Evolutionary conservation across 2,888 invertebrate species (phyloP), one percentile per base, ranked within the genome.

Genomic region (Limnephilus lunatus): DNA sequence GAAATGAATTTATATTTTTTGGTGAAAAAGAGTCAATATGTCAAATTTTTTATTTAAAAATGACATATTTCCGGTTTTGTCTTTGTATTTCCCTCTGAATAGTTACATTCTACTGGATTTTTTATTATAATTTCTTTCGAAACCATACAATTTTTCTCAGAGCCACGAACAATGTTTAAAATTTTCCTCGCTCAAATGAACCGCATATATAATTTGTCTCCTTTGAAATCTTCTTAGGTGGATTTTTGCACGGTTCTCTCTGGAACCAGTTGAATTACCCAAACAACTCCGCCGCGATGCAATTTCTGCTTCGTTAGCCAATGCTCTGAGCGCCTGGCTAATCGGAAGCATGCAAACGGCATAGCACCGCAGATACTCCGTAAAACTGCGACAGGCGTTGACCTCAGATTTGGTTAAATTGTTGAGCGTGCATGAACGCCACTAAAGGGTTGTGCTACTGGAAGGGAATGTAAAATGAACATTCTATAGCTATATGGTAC

Each of bases 251-350:
- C 19, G 68, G 19, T 44, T 44, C 68, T 68, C 48, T 48, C 68
- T 25, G 68, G 68, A 25, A 68, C 68, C 68, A 68, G 68, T 44
- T 88, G 53, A 32, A 91, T 91, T 91, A 91, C 86, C 91, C 85
- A 39, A 85, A 85, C 68, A 86, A 86, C 80, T 35, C 53, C 48
- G 86, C 87, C 91, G 86, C 91, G 86, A 87, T 91, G 91, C 91
- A 91, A 91, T 91, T 91, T 91, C 88, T 88, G 91, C 88, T 91
- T 91, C 91, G 91, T 91, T 91, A 91, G 88, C 48, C 48, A 81
- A 82, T 82, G 31, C 32, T 82, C 19, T 32, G 31, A 32, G 82
- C 82, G 82, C 82, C 82, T 82, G 82, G 82, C 32, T 82, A 32
- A 82, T 32, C 82, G 82, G 32, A 32, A 32, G 82, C 82, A 32